Conservation (phyloP, 2,797 vertebrate species). For the Tympanoctomys barrerae region DNA sequence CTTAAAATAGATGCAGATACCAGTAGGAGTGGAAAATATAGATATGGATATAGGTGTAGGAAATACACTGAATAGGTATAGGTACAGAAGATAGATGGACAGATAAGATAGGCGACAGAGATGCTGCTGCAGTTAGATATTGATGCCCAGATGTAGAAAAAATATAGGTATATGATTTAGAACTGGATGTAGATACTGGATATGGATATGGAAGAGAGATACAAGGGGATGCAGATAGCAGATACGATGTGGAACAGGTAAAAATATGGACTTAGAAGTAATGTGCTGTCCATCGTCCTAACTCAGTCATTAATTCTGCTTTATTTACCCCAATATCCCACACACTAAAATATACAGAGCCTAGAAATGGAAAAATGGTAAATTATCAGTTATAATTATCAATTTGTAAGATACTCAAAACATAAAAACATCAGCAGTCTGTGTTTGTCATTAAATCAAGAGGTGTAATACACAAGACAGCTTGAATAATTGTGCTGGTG, state of each 20-base stretch:
- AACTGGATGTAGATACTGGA: neutral
- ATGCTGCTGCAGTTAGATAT: neutral
- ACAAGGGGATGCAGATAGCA: too few species aligned
- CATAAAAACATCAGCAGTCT: neutral
- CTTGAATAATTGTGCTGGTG: too few species aligned
- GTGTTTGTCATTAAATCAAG: neutral
- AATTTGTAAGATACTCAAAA: neutral
- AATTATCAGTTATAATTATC: neutral
- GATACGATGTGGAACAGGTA: neutral
- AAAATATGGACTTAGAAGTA: neutral
- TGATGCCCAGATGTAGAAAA: too few species aligned
- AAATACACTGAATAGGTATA: too few species aligned
- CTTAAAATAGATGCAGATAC: neutral
- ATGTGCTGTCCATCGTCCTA: fast-evolving
- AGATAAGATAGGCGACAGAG: neutral
- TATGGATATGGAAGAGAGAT: neutral
- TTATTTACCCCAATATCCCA: fast-evolving
- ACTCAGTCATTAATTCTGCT: neutral
- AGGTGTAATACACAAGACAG: neutral
- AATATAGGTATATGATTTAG: fast-evolving
- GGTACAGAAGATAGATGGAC: neutral
- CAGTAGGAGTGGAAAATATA: neutral
- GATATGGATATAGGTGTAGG: neutral
- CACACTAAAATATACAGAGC: fast-evolving
- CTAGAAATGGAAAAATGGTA: neutral